Evolutionary conservation across 2,888 invertebrate species (phyloP).

Genomic region (Drosophila hamatofila): DNA sequence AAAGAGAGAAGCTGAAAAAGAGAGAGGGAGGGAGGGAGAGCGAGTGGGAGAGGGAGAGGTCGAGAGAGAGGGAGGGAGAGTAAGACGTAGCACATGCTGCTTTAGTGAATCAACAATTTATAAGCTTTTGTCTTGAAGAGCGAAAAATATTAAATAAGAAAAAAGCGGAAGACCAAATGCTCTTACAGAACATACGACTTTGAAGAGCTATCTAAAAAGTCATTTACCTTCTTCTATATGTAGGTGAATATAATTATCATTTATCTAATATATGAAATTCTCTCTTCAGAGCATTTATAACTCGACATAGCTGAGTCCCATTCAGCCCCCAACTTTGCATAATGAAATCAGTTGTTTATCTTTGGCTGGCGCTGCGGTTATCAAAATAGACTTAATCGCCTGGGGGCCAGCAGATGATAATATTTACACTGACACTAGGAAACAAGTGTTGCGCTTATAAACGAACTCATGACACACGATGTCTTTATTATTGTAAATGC

Average conservation of each 20-base stretch:
- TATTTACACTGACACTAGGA: conserved; percentile 34
- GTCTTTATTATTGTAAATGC: neutral
- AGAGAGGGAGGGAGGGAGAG: neutral
- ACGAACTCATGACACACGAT: neutral
- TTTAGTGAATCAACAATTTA: conserved; percentile 3
- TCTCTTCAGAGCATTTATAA: conserved; percentile 8
- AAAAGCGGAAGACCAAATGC: neutral
- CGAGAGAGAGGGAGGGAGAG: neutral
- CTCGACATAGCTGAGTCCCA: neutral
- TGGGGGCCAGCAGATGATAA: conserved; percentile 18
- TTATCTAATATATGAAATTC: no score
- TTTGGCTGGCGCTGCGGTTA: conserved; percentile 13
- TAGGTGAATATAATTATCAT: neutral
- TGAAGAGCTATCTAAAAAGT: no score
- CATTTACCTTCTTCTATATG: no score
- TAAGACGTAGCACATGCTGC: neutral
- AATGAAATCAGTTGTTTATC: conserved; percentile 42
- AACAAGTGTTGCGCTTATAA: conserved; percentile 22
- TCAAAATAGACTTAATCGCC: conserved; percentile 22
- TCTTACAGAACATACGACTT: fast-evolving
- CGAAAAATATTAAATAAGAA: neutral
- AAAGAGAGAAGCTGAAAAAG: conserved; percentile 8
- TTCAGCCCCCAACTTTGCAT: neutral
- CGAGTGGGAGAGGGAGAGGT: conserved; percentile 5
- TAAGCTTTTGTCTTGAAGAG: neutral